Evolutionary conservation across 2,113 vertebrate species (phyloP).

Genomic region (Clarias magur): DNA sequence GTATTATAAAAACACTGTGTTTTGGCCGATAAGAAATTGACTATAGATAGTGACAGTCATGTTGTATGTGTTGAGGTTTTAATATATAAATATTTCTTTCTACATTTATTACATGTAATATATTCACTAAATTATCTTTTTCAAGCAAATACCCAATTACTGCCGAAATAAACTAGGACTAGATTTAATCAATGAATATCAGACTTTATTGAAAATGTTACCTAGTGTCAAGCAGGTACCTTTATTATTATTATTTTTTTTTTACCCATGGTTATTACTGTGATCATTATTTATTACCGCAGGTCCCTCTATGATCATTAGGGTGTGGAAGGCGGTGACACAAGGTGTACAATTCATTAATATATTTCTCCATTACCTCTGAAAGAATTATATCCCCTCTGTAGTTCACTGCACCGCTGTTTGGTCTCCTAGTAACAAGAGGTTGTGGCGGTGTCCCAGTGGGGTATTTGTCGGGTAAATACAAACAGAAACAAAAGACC

Average conservation of each 20-base stretch:
- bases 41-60: too few species aligned
- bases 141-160: neutral
- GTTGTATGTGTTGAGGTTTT: too few species aligned
- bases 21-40: too few species aligned
- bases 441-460: neutral
- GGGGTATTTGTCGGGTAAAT: conserved; percentile 23
- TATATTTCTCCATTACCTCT: conserved; percentile 1
- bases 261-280: neutral
- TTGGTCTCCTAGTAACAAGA: conserved; percentile 42
- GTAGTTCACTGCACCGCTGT: neutral
- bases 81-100: neutral
- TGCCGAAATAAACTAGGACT: neutral
- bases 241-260: neutral
- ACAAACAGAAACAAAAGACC: conserved; percentile 26
- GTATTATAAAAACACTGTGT: too few species aligned
- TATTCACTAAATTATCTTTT: neutral
- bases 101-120: neutral
- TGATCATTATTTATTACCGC: neutral
- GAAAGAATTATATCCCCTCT: conserved; percentile 4
- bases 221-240: neutral
- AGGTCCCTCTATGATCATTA: neutral
- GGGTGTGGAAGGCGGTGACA: neutral
- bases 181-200: neutral
- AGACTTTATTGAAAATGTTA: neutral
- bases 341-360: neutral